phyloP scores from a whole-genome alignment of 2,888 invertebrate genomes.

The Drosophila buzzatii region DNA sequence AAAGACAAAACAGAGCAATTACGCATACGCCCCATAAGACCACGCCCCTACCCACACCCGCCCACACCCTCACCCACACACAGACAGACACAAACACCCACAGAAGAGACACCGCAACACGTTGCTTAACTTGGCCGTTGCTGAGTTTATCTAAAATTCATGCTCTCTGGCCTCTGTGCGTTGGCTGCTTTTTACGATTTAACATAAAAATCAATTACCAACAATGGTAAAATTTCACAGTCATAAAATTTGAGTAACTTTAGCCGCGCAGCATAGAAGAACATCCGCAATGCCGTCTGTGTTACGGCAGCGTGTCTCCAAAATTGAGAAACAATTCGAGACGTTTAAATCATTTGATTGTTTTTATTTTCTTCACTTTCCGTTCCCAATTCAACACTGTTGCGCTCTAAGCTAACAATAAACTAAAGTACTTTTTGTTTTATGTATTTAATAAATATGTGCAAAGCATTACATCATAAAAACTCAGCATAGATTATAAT shows the following conservation, averaged over 20 bases:
- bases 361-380: constrained; percentile 23
- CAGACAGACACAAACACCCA: not conserved
- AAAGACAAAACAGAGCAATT: constrained; percentile 58
- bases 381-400: constrained; percentile 23
- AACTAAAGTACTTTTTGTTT: not conserved
- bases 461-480: constrained; percentile 4
- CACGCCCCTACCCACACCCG: not conserved
- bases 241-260: constrained; percentile 71
- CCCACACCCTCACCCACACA: not conserved
- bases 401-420: not conserved
- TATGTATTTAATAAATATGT: constrained; percentile 1
- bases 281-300: not conserved
- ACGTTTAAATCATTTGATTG: constrained; percentile 72
- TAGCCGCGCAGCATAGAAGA: constrained; percentile 1
- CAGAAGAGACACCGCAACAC: constrained; percentile 59
- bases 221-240: constrained; percentile 76
- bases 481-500: not conserved
- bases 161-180: constrained; percentile 38
- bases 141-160: constrained; percentile 75
- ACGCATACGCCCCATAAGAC: constrained; percentile 69
- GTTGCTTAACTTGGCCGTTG: constrained; percentile 47
- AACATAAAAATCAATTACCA: constrained; percentile 81
- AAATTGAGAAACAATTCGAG: constrained; percentile 77
- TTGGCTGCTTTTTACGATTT: constrained; percentile 70
- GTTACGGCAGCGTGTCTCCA: not conserved